Base-by-base conservation (phyloP, 2,888 invertebrate species). In the Rugalucina vietnamica region DNA sequence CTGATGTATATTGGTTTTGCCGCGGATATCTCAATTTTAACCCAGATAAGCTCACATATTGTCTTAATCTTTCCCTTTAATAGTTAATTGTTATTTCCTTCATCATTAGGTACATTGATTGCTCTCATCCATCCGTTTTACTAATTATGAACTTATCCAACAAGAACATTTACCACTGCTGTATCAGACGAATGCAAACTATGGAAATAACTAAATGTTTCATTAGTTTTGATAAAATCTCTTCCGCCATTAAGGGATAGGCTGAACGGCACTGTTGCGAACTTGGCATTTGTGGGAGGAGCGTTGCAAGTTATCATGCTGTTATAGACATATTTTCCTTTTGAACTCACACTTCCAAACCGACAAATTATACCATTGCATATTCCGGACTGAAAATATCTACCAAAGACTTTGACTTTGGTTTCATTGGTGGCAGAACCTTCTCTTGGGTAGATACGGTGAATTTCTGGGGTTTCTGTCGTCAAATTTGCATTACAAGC, bases 401-500 rank as follows among this genome's bases (percentile, higher is more conserved):
- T 50, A 12, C 88, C 88, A 80, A 88, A 88, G 0, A 88, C 82
- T 5, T 73, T 71, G 10, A 88, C 78, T 37, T 75, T 82, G 4
- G 84, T 88, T 39, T 39, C 72, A 12, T 57, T 69, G 5, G 14
- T 21, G 12, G 74, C 21, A 0, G 57, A 24, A 14, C 85, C 86
- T 39, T 79, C 86, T n/a, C 37, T 34, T 29, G 85, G 84, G 49
- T 74, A 86, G 21, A 86, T 79, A 1, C 75, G 79, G 24, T 60
- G 36, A 10, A 80, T 27, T 5, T 76, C 73, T 21, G 76, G 69
- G 21, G 14, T 37, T 8, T 39, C 2, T 5, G 18, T n/a, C 21
- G 54, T n/a, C 10, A 85, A 76, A 18, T 75, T 29, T 1, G 43
- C 14, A 14, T 21, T 29, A 73, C 88, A 88, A 27, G 88, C 88